A percentile compares a stretch with the other conserved stretches of the same genome.
Evolutionary conservation across 2,113 vertebrate species (phyloP).

Genomic region (Chlamydotis undulata): DNA sequence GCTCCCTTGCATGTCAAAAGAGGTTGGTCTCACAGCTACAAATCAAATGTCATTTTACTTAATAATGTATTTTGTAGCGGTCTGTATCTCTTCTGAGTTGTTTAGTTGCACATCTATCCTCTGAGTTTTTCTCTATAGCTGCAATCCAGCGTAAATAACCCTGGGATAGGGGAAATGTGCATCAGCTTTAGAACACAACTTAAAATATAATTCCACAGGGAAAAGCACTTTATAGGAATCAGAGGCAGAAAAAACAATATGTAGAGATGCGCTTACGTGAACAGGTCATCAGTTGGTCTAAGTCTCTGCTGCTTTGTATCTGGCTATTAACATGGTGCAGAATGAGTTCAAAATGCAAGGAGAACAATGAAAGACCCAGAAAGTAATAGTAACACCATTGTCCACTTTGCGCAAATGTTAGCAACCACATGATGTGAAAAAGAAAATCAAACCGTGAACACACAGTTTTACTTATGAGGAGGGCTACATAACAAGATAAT

Average conservation of each 20-base stretch:
- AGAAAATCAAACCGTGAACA: not conserved
- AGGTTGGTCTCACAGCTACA: slow-evolving; percentile 65
- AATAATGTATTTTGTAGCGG: slow-evolving; percentile 70
- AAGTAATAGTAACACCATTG: not conserved
- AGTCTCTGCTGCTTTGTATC: not conserved
- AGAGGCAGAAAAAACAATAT: slow-evolving; percentile 4
- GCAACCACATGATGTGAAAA: not conserved
- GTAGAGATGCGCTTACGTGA: not conserved
- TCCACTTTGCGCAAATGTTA: not conserved
- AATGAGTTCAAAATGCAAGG: not conserved
- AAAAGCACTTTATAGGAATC: slow-evolving; percentile 27
- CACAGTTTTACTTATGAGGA: not conserved
- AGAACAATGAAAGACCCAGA: not conserved
- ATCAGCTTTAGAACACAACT: slow-evolving; percentile 8
- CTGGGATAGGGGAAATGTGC: not conserved
- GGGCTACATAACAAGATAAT: fast-evolving
- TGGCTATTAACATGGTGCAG: not conserved
- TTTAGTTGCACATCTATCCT: slow-evolving; percentile 28
- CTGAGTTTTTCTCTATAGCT: slow-evolving; percentile 1
- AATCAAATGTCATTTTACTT: slow-evolving; percentile 75
- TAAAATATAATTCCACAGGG: slow-evolving; percentile 10
- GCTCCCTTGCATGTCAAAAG: slow-evolving; percentile 61
- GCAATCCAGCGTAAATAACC: slow-evolving; percentile 17
- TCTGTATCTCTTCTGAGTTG: slow-evolving; percentile 51
- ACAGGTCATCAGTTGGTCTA: not conserved